Evolutionary conservation across 2,888 invertebrate species (phyloP).

Genomic region (Branchinecta sandiegonensis): DNA sequence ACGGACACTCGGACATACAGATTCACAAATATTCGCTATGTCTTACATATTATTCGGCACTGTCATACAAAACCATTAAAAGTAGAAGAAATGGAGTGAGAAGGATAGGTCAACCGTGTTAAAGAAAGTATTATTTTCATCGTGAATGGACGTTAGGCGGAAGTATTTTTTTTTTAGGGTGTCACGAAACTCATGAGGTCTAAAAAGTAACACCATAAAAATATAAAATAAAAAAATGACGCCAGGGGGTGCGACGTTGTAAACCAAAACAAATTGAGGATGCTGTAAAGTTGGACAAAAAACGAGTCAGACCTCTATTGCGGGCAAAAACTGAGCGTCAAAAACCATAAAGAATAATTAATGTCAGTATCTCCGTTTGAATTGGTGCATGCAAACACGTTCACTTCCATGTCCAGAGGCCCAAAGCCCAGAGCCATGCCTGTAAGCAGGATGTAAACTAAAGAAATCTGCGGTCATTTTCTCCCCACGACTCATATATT

Average conservation of each 20-base stretch:
- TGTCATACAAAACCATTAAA: too few species aligned
- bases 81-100: too few species aligned
- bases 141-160: too few species aligned
- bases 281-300: not conserved
- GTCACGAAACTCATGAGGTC: not conserved
- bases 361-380: constrained; percentile 13
- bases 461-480: constrained; percentile 11
- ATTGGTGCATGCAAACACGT: constrained; percentile 13
- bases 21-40: too few species aligned
- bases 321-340: not conserved
- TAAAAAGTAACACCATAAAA: not conserved
- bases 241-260: not conserved
- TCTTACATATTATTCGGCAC: too few species aligned
- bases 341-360: constrained; percentile 11
- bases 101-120: too few species aligned
- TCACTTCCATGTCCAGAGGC: constrained; percentile 7
- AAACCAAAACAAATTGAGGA: constrained; percentile 13
- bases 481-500: constrained; percentile 3
- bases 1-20: too few species aligned
- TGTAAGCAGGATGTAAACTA: constrained; percentile 7
- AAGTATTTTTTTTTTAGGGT: too few species aligned
- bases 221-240: not conserved
- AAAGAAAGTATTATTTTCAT: too few species aligned
- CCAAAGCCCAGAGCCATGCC: constrained; percentile 12
- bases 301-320: constrained; percentile 5